Percentiles rank a stretch among this genome's conserved stretches.
phyloP scores from a whole-genome alignment of 2,113 vertebrate species.

The Capreolus pygargus region DNA sequence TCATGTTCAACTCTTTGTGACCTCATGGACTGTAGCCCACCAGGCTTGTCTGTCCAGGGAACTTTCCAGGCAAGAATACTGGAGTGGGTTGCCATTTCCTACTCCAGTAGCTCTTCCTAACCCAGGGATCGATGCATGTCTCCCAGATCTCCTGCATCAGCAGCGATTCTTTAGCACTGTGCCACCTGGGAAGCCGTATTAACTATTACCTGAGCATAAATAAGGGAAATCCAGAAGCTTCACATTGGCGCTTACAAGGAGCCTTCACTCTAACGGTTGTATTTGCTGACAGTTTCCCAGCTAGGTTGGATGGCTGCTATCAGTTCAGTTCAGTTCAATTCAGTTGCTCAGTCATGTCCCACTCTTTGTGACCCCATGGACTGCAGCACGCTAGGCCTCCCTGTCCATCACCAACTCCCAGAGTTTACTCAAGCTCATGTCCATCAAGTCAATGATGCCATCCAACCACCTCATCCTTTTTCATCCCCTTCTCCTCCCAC shows the following conservation, averaged over 20 bases:
- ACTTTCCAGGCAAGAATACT: not conserved
- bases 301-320: not conserved
- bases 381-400: accelerated
- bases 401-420: not conserved
- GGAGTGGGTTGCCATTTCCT: not conserved
- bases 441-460: not conserved
- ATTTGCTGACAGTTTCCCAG: not conserved
- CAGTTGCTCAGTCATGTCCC: accelerated
- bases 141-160: not conserved
- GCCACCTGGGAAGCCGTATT: not conserved
- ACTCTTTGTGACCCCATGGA: not conserved
- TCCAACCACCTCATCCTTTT: not conserved
- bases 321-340: not conserved
- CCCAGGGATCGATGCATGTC: not conserved
- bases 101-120: not conserved
- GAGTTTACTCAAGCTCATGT: not conserved
- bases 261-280: not conserved
- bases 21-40: not conserved
- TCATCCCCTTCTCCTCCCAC: not conserved
- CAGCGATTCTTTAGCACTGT: not conserved
- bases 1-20: not conserved
- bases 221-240: not conserved
- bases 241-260: not conserved
- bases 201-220: not conserved
- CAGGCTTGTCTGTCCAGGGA: not conserved